Evolutionary conservation across 2,113 vertebrate genomes (phyloP), one percentile per base, ranked within the genome.

Genomic region (Heloderma charlesbogerti): DNA sequence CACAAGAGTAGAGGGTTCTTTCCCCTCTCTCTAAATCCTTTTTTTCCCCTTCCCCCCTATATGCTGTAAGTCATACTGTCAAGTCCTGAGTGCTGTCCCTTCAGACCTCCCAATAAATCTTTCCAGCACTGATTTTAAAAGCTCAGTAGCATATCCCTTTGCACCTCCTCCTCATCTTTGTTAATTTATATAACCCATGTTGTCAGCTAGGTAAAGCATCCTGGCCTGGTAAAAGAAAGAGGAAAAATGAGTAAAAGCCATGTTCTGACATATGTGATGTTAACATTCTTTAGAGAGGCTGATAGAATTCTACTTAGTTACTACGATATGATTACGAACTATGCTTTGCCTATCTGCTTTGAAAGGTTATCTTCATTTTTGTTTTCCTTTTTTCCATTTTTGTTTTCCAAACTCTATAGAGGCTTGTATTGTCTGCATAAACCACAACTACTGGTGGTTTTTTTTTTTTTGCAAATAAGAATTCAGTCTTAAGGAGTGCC

Each of bases 401-500:
- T 94, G 93, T 89, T 97, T 94, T 88, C 89, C 93, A 97, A 96
- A 93, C 92, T 96, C 94, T 95, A 96, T 96, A 91, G 90, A 92
- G 94, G n/a, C 97, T 97, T 95, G 94, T 94, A 96, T 96, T 96
- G 92, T 95, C 94, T 96, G 97, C 92, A 97, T 95, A 94, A 93
- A 94, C 94, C 77, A 78, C 94, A 31, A 96, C 93, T 97, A 97
- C 96, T 95, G 9, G 12, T 13, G 8, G 57, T 97, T 97, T 96
- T 86, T 86, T 95, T 94, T 93, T 95, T 96, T 95, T 93, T 63
- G 74, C 97, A 97, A 97, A 97, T 97, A 97, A 96, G 94, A 97
- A 95, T 91, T 93, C 93, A 96, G 92, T 94, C 94, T 96, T 96
- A 96, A 97, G 95, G 97, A 96, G 93, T 97, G 95, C 92, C 96